Base-by-base conservation (phyloP, 2,888 invertebrate species). In the Nemotelus pantherinus region DNA sequence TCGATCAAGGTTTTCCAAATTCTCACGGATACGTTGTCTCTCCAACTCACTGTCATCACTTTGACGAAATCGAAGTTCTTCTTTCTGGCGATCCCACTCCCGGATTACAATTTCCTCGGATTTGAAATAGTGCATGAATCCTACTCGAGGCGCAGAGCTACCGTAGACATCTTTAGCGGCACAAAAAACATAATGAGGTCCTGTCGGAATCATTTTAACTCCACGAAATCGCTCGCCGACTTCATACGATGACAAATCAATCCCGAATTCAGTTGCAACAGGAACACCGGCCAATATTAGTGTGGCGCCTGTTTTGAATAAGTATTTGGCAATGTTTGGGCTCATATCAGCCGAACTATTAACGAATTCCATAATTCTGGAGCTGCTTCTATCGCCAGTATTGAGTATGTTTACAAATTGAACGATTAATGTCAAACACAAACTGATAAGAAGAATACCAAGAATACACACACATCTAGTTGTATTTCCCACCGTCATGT, bases 201-300 rank as follows among this genome's bases (percentile, higher is more conserved):
- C 99, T 1, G 97, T 96, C 0, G 99, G 99, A 82, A 99, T 98
- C 98, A 99, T 98, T 90, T 99, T 99, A 47, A 99, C 92, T 0
- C 99, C 99, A 0, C 84, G 72, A 86, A 98, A 98, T 85, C 93
- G 94, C 80, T 94, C 93, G 25, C 94, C 96, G 0, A 94, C 94
- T 81, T 92, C 93, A 96, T 97, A 97, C 0, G 92, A 91, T 84
- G 93, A 92, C 86, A 93, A 90, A 86, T 98, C 97, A 80, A 98
- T 95, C n/a, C 99, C 99, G 87, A 99, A 95, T 87, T 98, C 97
- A 0, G 97, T 96, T 77, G 95, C 96, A 81, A 90, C 88, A 0
- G 98, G 98, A 55, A 98, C 94, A 79, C 95, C 92, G 2, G 97
- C 89, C 79, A 98, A 91, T 64, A 98, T 89, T 76, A 98, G 90